Evolutionary conservation across 2,797 vertebrate species (phyloP).

Genomic region (Gymnoscopelus braueri): DNA sequence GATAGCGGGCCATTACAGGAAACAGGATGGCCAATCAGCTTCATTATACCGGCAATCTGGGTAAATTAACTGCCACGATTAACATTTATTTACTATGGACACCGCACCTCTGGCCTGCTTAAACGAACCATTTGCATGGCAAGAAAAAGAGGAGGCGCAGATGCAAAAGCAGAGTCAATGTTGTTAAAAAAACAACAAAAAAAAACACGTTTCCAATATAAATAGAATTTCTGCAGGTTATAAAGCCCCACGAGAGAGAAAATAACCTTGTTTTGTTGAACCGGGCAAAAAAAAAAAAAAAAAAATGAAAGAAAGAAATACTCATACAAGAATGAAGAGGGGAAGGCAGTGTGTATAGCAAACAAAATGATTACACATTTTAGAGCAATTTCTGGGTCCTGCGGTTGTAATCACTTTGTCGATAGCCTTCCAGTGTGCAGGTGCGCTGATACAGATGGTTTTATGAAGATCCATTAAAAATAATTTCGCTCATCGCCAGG

Average conservation of each 20-base stretch:
- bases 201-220: conserved; percentile 62
- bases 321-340: conserved; percentile 65
- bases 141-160: conserved; percentile 63
- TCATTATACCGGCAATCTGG: conserved; percentile 72
- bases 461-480: conserved; percentile 89
- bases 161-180: conserved; percentile 46
- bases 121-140: conserved; percentile 69
- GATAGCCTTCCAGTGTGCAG: conserved; percentile 85
- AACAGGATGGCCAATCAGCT: conserved; percentile 61
- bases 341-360: conserved; percentile 69
- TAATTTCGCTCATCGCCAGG: conserved; percentile 82
- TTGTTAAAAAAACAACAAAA: conserved; percentile 31
- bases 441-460: conserved; percentile 85
- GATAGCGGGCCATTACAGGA: conserved; percentile 59
- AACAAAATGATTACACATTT: conserved; percentile 86
- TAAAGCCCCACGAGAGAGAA: conserved; percentile 43
- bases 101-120: conserved; percentile 76
- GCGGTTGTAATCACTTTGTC: conserved; percentile 84
- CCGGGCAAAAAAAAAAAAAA: conserved; percentile 44
- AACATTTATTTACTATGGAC: conserved; percentile 78
- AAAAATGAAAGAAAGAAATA: conserved; percentile 32
- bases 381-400: conserved; percentile 81
- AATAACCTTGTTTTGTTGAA: conserved; percentile 70
- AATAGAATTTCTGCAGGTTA: conserved; percentile 64
- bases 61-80: conserved; percentile 78